Evolutionary conservation across 2,113 vertebrate species (phyloP).

Genomic region (Podocnemis expansa): DNA sequence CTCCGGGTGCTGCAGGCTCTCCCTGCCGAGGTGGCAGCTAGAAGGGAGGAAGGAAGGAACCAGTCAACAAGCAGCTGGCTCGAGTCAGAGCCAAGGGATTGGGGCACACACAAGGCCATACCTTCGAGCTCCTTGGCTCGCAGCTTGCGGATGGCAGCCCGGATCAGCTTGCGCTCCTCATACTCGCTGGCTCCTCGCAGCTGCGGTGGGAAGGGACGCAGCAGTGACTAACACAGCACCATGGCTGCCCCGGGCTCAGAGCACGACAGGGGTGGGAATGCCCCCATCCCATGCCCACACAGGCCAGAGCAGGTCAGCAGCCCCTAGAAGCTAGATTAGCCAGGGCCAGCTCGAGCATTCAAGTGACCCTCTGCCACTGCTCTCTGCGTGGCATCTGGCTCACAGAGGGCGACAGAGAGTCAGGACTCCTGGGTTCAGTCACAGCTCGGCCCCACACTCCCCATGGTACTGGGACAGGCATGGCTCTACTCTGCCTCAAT

Average conservation of each 20-base stretch:
- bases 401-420: too few species aligned
- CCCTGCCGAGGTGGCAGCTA: constrained; percentile 74
- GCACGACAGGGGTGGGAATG: not conserved
- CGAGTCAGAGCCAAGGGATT: not conserved
- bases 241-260: too few species aligned
- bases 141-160: constrained; percentile 89
- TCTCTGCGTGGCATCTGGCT: not conserved
- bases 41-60: not conserved
- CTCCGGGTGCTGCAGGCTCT: constrained; percentile 23
- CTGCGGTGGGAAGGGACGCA: constrained; percentile 58
- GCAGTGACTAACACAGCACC: not conserved
- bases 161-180: constrained; percentile 92
- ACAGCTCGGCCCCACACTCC: not conserved
- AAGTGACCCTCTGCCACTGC: not conserved
- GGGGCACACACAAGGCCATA: constrained; percentile 13
- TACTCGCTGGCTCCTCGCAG: constrained; percentile 86
- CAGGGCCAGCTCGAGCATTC: not conserved
- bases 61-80: not conserved
- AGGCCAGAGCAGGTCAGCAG: not conserved
- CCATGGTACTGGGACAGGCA: not conserved
- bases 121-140: constrained; percentile 88
- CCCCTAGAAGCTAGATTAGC: not conserved
- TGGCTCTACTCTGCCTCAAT: not conserved
- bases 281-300: not conserved
- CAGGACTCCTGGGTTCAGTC: not conserved